These are phyloP conservation scores for Podabrus alpinus DNA, from an alignment of 2,888 invertebrate genomes.

Conservation along the genomic window DNA sequence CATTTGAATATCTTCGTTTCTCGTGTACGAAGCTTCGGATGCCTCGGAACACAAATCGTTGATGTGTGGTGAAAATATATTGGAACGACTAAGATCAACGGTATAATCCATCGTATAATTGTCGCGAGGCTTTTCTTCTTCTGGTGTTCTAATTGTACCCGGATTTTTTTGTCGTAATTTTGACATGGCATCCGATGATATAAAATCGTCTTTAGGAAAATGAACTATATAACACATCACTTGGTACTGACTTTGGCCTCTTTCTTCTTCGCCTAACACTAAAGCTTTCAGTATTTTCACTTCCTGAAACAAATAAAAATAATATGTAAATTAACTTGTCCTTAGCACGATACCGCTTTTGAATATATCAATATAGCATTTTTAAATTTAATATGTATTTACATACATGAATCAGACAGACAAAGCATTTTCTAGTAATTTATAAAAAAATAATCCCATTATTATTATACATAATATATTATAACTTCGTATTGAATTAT, in stretches of 20 bases:
- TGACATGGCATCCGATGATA: conserved; percentile 95
- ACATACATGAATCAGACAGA: too few species aligned
- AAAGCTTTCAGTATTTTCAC: conserved; percentile 89
- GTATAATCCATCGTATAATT: conserved; percentile 84
- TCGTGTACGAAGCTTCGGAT: conserved; percentile 73
- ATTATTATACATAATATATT: too few species aligned
- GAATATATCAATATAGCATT: too few species aligned
- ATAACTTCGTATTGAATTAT: background rate
- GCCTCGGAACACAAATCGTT: conserved; percentile 79
- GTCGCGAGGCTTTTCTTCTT: conserved; percentile 85
- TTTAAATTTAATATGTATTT: too few species aligned
- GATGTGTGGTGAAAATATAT: conserved; percentile 75
- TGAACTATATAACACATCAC: conserved; percentile 90
- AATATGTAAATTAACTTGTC: background rate
- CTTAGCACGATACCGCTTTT: too few species aligned
- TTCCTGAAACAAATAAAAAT: conserved; percentile 68
- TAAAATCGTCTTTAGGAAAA: conserved; percentile 90
- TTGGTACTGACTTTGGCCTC: conserved; percentile 86
- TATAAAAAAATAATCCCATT: background rate
- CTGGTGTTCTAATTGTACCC: conserved; percentile 75
- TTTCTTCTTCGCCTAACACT: conserved; percentile 89
- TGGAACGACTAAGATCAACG: conserved; percentile 70
- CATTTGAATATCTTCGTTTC: conserved; percentile 75
- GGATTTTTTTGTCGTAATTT: conserved; percentile 81
- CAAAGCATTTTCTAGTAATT: too few species aligned